Conservation (phyloP, 2,113 vertebrate genomes). For the Bambusicola thoracicus region DNA sequence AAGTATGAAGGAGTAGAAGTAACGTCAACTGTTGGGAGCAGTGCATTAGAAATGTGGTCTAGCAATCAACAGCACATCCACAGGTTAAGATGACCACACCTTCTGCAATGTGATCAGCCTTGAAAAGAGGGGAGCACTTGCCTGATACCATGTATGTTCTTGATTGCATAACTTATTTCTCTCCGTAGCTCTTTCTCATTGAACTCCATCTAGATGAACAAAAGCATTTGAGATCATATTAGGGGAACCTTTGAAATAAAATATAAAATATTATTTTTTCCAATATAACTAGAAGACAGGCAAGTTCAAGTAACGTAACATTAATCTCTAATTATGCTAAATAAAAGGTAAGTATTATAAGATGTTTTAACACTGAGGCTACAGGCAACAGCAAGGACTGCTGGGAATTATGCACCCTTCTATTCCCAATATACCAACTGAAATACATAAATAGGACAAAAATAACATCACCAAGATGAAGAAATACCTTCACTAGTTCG, state of each 20-base stretch:
- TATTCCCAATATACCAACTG: not conserved
- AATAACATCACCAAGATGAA: not conserved
- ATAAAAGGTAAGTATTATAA: not conserved
- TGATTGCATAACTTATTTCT: conserved; percentile 95
- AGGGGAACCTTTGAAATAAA: not conserved
- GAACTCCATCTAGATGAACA: conserved; percentile 84
- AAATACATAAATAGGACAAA: not conserved
- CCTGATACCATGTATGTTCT: conserved; percentile 94
- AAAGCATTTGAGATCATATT: not conserved
- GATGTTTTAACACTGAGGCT: conserved; percentile 14
- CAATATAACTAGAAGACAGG: not conserved
- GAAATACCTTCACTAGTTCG: conserved; percentile 83
- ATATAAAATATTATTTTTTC: not conserved
- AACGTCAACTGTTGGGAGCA: not conserved
- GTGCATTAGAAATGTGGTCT: accelerated
- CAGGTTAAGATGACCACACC: not conserved
- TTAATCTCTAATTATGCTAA: not conserved
- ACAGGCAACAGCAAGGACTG: not conserved
- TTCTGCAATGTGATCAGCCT: not conserved
- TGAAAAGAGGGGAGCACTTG: conserved; percentile 47
- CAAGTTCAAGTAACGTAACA: not conserved
- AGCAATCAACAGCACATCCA: not conserved
- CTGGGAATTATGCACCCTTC: not conserved
- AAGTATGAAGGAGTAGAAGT: not conserved
- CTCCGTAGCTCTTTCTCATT: conserved; percentile 88